Conservation (phyloP, 2,888 invertebrate genomes). For the Cylloceria caligata region DNA sequence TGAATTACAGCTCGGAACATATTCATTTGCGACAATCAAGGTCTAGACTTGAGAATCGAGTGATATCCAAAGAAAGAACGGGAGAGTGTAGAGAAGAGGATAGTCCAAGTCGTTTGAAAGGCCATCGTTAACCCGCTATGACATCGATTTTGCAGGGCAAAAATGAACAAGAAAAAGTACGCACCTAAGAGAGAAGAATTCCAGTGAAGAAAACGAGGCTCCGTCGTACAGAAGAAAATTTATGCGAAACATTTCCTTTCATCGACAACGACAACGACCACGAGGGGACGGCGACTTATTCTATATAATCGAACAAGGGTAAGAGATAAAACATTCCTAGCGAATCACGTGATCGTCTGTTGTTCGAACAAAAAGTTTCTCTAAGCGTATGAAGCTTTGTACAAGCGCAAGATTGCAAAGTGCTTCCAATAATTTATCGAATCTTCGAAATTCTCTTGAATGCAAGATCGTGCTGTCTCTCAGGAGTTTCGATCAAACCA, state of each 20-base stretch:
- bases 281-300: neutral
- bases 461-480: constrained; percentile 3
- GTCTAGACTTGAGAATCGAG: constrained; percentile 4
- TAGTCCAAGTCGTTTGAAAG: neutral
- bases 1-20: neutral
- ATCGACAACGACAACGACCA: neutral
- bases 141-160: neutral
- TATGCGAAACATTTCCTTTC: constrained; percentile 34
- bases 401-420: constrained; percentile 22
- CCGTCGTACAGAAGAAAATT: constrained; percentile 3
- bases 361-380: constrained; percentile 2
- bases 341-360: neutral
- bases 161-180: constrained; percentile 6
- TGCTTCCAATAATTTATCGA: constrained; percentile 34
- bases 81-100: neutral
- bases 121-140: neutral
- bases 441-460: neutral
- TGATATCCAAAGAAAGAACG: constrained; percentile 12
- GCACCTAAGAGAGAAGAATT: neutral
- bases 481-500: constrained; percentile 15
- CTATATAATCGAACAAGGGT: neutral
- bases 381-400: neutral
- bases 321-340: neutral
- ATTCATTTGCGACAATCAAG: neutral
- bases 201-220: constrained; percentile 2